These are phyloP conservation scores for Zosterops pallidus DNA, from an alignment of 2,113 vertebrate genomes.

Conservation along the genomic window DNA sequence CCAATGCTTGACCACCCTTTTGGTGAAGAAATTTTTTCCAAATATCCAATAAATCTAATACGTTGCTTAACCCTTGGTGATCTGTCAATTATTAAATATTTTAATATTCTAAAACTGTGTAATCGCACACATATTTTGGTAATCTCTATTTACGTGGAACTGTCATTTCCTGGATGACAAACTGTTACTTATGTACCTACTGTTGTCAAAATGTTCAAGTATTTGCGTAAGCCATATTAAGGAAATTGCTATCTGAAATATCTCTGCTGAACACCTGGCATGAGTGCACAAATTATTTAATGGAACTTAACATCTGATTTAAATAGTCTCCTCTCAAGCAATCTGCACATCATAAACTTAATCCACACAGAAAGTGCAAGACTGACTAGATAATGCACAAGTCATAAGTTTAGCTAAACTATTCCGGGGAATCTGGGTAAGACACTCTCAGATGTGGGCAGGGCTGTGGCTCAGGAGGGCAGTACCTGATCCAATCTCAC, in stretches of 20 bases:
- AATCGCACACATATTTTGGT: background rate
- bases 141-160: background rate
- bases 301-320: background rate
- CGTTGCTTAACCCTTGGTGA: background rate
- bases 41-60: background rate
- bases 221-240: background rate
- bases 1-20: background rate
- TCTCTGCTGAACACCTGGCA: background rate
- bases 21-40: background rate
- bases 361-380: background rate
- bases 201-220: background rate
- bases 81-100: background rate
- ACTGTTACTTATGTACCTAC: background rate
- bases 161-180: background rate
- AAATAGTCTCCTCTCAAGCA: background rate
- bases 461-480: background rate
- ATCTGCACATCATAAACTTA: background rate
- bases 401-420: background rate
- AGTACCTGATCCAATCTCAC: background rate
- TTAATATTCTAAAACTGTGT: background rate
- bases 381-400: background rate
- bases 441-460: background rate
- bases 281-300: background rate
- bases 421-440: too few species aligned
- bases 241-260: conserved; percentile 27